These are phyloP conservation scores for Triplophysa tibetana DNA, from an alignment of 2,113 vertebrate species.

Conservation along the genomic window DNA sequence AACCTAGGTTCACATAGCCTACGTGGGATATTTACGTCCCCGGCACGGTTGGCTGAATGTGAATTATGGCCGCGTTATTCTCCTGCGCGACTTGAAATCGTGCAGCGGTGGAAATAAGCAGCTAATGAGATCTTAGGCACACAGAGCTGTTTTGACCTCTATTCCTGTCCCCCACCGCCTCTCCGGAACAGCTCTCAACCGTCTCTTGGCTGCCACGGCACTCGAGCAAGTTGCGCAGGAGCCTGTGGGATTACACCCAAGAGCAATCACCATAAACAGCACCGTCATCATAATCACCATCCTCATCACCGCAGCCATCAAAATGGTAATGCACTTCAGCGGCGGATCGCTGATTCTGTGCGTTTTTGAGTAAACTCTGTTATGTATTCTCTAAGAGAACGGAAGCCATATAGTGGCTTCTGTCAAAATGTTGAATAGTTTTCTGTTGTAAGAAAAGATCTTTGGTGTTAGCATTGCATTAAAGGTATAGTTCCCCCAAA, in stretches of 20 bases:
- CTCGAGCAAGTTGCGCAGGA: not conserved
- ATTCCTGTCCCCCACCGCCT: slow-evolving; percentile 14
- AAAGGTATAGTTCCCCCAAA: no score
- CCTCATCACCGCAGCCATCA: slow-evolving; percentile 29
- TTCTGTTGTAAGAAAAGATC: no score
- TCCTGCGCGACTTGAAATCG: not conserved
- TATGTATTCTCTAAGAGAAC: slow-evolving; percentile 9
- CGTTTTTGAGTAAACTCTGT: slow-evolving; percentile 5
- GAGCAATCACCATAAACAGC: slow-evolving; percentile 24
- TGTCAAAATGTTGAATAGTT: no score
- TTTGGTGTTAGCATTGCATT: no score
- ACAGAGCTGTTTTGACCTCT: slow-evolving; percentile 17
- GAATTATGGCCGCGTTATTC: not conserved
- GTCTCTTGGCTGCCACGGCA: not conserved
- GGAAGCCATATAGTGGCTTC: not conserved
- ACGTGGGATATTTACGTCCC: not conserved
- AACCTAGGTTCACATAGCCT: not conserved
- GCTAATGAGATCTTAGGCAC: not conserved
- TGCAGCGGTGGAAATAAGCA: not conserved
- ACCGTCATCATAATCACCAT: slow-evolving; percentile 25
- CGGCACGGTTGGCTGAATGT: not conserved
- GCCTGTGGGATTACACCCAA: not conserved
- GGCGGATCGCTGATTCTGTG: slow-evolving; percentile 4
- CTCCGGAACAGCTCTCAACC: slow-evolving; percentile 7
- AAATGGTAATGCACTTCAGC: slow-evolving; percentile 34